Percentiles rank a stretch among this genome's conserved stretches.
Conservation (phyloP, 2,113 vertebrate species). For the Aviceda subcristata region DNA sequence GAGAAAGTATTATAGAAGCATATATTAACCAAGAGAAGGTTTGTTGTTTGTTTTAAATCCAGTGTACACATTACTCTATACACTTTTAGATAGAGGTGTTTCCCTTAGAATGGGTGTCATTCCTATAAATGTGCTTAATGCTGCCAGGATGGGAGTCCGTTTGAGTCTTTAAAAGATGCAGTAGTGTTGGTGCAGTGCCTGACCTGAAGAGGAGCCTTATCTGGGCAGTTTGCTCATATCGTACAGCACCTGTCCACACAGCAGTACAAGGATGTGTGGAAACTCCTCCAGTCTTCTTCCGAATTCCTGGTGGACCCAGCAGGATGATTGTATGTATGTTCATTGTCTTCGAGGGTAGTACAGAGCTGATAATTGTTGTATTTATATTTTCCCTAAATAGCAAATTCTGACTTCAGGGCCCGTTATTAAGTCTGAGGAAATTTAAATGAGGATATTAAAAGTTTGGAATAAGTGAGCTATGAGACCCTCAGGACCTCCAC, state of each 20-base stretch:
- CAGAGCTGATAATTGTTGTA: neutral
- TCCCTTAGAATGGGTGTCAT: neutral
- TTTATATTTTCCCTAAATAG: constrained; percentile 53
- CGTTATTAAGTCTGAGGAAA: constrained; percentile 39
- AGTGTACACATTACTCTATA: neutral
- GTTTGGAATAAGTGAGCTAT: constrained; percentile 31
- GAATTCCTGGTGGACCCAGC: neutral
- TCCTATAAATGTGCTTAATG: neutral
- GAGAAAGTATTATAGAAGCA: neutral
- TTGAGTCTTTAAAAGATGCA: neutral
- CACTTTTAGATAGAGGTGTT: neutral
- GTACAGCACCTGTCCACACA: neutral
- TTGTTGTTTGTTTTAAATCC: neutral
- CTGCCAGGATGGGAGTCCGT: neutral
- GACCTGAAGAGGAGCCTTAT: neutral
- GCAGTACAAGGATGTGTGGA: neutral
- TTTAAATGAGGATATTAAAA: constrained; percentile 57
- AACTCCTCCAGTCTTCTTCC: neutral
- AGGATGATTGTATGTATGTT: neutral
- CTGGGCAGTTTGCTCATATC: neutral
- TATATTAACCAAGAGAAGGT: neutral
- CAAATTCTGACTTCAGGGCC: neutral
- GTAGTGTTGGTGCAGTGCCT: neutral
- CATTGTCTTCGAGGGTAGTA: neutral
- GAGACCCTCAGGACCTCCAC: constrained; percentile 3